Evolutionary conservation across 1,140 invertebrate genomes (phyloP).

Genomic region (Pollicipes pollicipes): DNA sequence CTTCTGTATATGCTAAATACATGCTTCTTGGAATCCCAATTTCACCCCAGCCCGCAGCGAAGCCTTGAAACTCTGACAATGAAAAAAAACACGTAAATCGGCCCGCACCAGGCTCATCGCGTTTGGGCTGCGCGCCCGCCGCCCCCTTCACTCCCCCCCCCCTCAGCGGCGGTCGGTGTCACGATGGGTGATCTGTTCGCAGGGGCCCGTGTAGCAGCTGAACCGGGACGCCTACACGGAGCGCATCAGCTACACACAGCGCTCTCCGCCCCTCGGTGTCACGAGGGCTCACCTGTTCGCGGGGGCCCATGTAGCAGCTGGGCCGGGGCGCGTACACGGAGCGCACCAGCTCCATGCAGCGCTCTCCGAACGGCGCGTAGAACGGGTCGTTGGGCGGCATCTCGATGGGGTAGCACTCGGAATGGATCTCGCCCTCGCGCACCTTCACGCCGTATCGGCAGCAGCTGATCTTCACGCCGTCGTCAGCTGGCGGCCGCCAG

Average conservation of each 20-base stretch:
- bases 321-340: conserved; percentile 73
- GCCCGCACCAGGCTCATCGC: no score
- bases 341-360: conserved; percentile 66
- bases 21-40: no score
- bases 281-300: conserved; percentile 50
- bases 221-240: conserved; percentile 74
- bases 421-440: conserved; percentile 32
- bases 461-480: no score
- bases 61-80: no score
- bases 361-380: conserved; percentile 40
- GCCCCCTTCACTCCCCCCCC: no score
- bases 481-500: no score
- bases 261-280: conserved; percentile 27
- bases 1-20: no score
- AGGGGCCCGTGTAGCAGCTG: conserved; percentile 38
- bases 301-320: conserved; percentile 38
- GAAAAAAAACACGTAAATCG: no score
- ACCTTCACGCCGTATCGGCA: background rate
- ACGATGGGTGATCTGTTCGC: conserved; percentile 56
- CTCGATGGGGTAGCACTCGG: conserved; percentile 60
- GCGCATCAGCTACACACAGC: conserved; percentile 65
- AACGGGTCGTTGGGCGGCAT: conserved; percentile 47
- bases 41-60: no score
- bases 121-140: no score
- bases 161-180: no score